phyloP scores from a whole-genome alignment of 2,888 invertebrate species.

The Drosophila pegasa region DNA sequence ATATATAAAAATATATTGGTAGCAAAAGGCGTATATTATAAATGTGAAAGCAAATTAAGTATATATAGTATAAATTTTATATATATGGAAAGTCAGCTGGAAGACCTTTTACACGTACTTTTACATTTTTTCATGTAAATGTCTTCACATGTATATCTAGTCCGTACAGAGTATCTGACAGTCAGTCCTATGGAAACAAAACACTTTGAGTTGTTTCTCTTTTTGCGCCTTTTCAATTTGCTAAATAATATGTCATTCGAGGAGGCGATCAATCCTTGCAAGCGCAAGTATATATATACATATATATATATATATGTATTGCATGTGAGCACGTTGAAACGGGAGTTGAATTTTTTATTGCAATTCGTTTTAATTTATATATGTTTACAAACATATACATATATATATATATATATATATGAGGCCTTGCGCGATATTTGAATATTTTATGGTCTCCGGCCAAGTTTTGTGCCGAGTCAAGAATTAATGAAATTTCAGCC shows the following conservation, averaged over 20 bases:
- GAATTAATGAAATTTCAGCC: constrained; percentile 59
- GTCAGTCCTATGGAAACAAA: background rate
- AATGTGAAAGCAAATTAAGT: too few relatives aligned
- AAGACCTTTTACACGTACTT: too few relatives aligned
- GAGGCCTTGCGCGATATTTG: constrained; percentile 51
- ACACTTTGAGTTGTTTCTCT: constrained; percentile 1
- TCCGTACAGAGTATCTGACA: background rate
- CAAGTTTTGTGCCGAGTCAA: constrained; percentile 34
- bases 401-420: constrained; percentile 6
- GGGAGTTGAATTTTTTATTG: constrained; percentile 77
- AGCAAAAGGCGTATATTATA: too few relatives aligned
- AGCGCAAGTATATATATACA: constrained; percentile 8
- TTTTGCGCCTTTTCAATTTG: constrained; percentile 62
- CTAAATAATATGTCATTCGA: constrained; percentile 78
- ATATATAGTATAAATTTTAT: too few relatives aligned
- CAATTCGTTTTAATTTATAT: constrained; percentile 72
- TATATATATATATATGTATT: constrained; percentile 3
- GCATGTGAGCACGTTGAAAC: constrained; percentile 52
- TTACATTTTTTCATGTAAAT: too few relatives aligned
- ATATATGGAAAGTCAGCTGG: too few relatives aligned
- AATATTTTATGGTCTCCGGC: constrained; percentile 52
- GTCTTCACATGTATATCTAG: background rate
- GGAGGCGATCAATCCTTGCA: constrained; percentile 72
- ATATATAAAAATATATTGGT: too few relatives aligned
- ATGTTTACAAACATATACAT: background rate